Evolutionary conservation across 2,797 vertebrate genomes (phyloP).

Genomic region (Melopsittacus undulatus): DNA sequence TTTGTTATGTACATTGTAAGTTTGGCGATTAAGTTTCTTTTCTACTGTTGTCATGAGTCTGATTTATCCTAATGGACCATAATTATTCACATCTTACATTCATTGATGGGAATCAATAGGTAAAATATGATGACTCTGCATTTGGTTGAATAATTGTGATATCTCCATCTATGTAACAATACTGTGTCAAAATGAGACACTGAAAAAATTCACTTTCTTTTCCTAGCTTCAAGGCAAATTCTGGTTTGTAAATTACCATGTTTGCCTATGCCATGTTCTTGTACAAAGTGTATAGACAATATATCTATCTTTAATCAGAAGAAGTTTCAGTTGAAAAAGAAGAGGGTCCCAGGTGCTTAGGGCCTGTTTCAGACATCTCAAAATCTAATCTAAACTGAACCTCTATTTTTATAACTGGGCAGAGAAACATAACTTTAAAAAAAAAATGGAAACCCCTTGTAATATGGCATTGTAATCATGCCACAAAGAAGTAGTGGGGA

Average conservation of each 20-base stretch:
- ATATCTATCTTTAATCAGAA: neutral
- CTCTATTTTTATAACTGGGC: neutral
- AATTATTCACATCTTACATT: neutral
- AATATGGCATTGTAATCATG: neutral
- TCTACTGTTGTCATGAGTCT: neutral
- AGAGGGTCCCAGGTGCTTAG: neutral
- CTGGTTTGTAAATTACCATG: neutral
- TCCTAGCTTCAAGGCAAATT: neutral
- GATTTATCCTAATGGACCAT: neutral
- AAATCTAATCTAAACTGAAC: neutral
- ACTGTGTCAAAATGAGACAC: neutral
- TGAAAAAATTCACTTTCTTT: neutral
- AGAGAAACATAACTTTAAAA: neutral
- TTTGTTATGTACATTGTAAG: neutral
- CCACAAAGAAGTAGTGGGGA: conserved; percentile 2
- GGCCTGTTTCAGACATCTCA: neutral
- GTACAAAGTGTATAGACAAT: neutral
- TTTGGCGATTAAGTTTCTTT: neutral
- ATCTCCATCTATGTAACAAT: neutral
- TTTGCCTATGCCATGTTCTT: neutral
- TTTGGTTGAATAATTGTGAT: neutral
- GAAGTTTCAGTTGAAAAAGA: neutral
- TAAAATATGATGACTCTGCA: neutral
- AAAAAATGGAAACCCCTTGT: neutral
- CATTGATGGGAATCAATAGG: neutral